phyloP scores from a whole-genome alignment of 2,888 invertebrate genomes.

The Melanostoma scalare region DNA sequence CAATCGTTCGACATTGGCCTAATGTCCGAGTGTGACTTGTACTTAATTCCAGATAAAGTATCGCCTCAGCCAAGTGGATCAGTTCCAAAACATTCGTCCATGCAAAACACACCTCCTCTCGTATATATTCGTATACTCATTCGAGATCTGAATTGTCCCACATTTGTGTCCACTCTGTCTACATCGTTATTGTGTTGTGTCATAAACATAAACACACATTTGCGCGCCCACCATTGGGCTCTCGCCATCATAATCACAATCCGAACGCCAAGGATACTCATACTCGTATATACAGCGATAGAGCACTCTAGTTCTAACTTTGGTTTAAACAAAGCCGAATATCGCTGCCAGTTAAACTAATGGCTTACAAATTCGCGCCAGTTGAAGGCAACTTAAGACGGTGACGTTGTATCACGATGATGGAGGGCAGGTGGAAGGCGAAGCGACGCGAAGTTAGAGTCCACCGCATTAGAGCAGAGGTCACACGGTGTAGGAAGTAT shows the following conservation, averaged over 20 bases:
- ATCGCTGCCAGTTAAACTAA: constrained; percentile 56
- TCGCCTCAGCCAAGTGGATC: constrained; percentile 21
- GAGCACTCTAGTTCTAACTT: constrained; percentile 26
- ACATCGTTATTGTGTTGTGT: constrained; percentile 56
- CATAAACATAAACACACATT: constrained; percentile 68
- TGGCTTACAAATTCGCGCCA: constrained; percentile 60
- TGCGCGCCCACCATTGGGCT: constrained; percentile 48
- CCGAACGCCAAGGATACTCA: constrained; percentile 28
- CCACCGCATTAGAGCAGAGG: constrained; percentile 60
- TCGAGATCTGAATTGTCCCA: constrained; percentile 46
- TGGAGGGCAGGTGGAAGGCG: constrained; percentile 6
- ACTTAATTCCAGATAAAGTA: constrained; percentile 49
- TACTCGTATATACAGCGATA: not conserved
- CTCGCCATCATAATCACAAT: constrained; percentile 46
- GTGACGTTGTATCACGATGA: not conserved
- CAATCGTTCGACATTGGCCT: constrained; percentile 37
- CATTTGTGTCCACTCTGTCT: constrained; percentile 53
- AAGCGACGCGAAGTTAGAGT: constrained; percentile 41
- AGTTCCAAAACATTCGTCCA: not conserved
- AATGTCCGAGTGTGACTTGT: constrained; percentile 33
- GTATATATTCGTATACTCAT: constrained; percentile 14
- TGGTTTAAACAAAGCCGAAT: constrained; percentile 30
- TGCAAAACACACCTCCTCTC: not conserved
- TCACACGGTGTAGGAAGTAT: constrained; percentile 64
- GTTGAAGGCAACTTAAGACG: constrained; percentile 44